Conservation (phyloP, 2,113 vertebrate genomes). For the Circaetus gallicus region DNA sequence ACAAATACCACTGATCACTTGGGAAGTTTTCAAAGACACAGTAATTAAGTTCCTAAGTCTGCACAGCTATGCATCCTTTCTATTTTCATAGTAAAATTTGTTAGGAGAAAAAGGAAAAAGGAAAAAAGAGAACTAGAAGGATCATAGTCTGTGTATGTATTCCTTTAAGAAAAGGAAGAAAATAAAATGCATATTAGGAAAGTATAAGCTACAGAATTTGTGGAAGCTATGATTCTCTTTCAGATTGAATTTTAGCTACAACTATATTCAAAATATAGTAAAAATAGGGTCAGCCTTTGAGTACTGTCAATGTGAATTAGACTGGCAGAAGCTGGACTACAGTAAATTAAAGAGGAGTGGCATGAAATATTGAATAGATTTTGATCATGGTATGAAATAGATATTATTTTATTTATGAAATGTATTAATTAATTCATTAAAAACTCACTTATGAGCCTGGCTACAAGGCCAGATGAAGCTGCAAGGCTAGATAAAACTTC, state of each 20-base stretch:
- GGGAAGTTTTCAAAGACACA: neutral
- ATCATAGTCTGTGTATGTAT: neutral
- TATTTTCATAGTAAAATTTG: neutral
- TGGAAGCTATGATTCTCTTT: neutral
- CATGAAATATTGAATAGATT: slow-evolving; percentile 48
- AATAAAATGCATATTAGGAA: neutral
- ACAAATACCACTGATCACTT: neutral
- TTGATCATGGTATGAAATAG: slow-evolving; percentile 12
- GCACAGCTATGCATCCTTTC: neutral
- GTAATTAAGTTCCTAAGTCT: neutral
- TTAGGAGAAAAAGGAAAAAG: neutral
- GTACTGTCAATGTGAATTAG: neutral
- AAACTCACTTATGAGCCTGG: neutral
- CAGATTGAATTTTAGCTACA: neutral
- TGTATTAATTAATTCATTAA: slow-evolving; percentile 15
- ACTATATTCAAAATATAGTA: neutral
- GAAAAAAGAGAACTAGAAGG: neutral
- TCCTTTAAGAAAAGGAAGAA: neutral
- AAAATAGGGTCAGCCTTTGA: neutral
- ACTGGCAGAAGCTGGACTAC: neutral
- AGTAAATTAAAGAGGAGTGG: neutral
- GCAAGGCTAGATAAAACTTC: neutral
- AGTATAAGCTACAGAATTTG: neutral
- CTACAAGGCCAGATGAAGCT: neutral
- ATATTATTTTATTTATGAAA: slow-evolving; percentile 53